phyloP scores from a whole-genome alignment of 1,140 invertebrate species.

The Ruditapes philippinarum region DNA sequence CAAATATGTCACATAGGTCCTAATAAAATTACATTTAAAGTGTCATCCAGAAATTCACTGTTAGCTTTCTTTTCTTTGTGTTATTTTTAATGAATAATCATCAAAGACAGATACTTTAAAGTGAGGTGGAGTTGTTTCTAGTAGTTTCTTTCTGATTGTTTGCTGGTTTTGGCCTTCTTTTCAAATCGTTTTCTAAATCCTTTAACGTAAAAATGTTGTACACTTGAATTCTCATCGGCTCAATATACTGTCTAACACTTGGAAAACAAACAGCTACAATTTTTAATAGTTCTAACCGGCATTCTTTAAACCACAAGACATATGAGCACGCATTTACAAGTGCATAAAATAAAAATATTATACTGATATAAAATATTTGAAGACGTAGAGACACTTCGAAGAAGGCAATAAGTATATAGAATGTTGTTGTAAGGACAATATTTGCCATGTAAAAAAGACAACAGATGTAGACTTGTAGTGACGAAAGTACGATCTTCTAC shows the following conservation, averaged over 20 bases:
- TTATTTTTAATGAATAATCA: too few relatives aligned
- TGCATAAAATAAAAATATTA: neutral
- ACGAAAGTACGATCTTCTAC: neutral
- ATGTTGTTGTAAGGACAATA: neutral
- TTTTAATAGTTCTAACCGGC: conserved; percentile 10
- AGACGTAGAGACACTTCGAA: neutral
- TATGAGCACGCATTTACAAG: neutral
- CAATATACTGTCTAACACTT: neutral
- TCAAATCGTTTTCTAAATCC: too few relatives aligned
- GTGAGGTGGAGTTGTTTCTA: too few relatives aligned
- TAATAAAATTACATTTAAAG: too few relatives aligned
- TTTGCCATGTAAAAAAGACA: neutral
- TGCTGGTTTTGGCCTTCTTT: too few relatives aligned
- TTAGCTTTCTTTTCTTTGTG: too few relatives aligned
- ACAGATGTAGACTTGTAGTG: neutral
- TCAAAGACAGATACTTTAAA: too few relatives aligned
- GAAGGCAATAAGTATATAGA: neutral
- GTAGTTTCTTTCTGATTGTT: too few relatives aligned
- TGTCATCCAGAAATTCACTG: too few relatives aligned
- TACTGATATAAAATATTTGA: neutral
- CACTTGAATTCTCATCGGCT: neutral
- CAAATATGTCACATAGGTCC: too few relatives aligned
- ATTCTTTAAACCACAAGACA: conserved; percentile 27
- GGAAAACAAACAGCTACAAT: neutral
- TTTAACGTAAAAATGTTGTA: neutral